Base-by-base conservation (phyloP, 2,888 invertebrate species). In the Tetragnatha montana region DNA sequence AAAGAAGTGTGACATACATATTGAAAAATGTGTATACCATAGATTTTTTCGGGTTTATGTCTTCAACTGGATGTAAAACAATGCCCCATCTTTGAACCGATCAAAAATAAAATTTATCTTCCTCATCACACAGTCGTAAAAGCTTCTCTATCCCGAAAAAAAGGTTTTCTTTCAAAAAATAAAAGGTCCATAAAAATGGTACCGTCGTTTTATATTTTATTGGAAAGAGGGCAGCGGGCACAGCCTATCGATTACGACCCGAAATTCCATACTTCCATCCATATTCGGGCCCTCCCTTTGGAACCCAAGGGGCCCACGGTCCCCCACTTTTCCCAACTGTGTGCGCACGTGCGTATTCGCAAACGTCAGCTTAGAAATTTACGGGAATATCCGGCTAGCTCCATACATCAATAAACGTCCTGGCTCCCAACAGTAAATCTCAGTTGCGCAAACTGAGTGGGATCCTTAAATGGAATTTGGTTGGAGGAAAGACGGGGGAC, bases 341-440 rank as follows among this genome's bases (percentile, higher is more conserved):
- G 49, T 49, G 70, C 74, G 75, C 87, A 87, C 87, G 87, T 87
- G 87, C 81, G 60, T 21, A 71, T 51, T 60, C 78, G 51, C 49
- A 51, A 73, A 81, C 71, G 81, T 81, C 84, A 84, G 60, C n/a
- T 47, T 4, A 19, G 50, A 76, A 84, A 78, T 84, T 84, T 87
- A 81, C 81, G 87, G 69, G 70, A 70, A 81, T 60, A 68, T 71
- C 75, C 68, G 68, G 69, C 75, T 50, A 35, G 22, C 69, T n/a
- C 35, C 68, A 49, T 74, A 69, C 87, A 70, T 81, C 87, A 81
- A 87, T 87, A 75, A 81, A 69, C 75, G 81, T 80, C 69, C 76
- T 35, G 35, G n/a, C 51, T 76, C 51, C 51, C 73, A 35, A 35
- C 35, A 60, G 60, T 60, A 60, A 60, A 60, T 60, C 60, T 60